These are phyloP conservation scores for Drosophila maculinotata DNA, from an alignment of 2,888 invertebrate species.

Conservation along the genomic window DNA sequence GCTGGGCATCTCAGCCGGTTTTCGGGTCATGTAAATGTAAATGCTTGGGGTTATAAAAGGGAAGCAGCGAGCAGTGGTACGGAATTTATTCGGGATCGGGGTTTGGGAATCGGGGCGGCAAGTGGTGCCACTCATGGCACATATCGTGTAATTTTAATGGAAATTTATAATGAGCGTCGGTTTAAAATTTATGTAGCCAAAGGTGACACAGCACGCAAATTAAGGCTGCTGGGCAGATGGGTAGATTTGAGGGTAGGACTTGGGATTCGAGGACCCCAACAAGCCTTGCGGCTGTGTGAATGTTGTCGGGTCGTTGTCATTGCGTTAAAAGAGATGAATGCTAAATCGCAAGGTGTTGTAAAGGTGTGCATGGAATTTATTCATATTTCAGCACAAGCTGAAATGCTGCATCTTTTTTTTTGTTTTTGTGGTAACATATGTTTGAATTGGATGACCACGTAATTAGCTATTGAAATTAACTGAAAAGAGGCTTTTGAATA, in stretches of 20 bases:
- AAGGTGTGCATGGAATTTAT: constrained; percentile 58
- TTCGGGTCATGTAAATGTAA: constrained; percentile 40
- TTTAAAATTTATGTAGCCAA: constrained; percentile 67
- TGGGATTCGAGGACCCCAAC: background rate
- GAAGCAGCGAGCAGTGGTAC: constrained; percentile 1
- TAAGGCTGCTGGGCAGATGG: constrained; percentile 38
- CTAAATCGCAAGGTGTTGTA: constrained; percentile 64
- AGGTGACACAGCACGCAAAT: constrained; percentile 73
- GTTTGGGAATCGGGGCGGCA: background rate
- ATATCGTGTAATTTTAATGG: constrained; percentile 77
- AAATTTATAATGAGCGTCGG: constrained; percentile 79
- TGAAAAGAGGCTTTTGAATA: constrained; percentile 47
- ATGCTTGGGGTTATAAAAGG: constrained; percentile 23
- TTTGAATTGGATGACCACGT: constrained; percentile 26
- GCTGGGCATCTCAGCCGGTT: constrained; percentile 6
- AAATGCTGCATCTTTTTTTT: constrained; percentile 13
- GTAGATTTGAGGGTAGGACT: constrained; percentile 18
- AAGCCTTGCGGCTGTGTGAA: constrained; percentile 68
- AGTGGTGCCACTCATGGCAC: constrained; percentile 27
- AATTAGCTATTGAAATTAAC: constrained; percentile 64
- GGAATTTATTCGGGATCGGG: constrained; percentile 4
- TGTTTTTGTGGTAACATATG: constrained; percentile 9
- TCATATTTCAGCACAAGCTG: constrained; percentile 34
- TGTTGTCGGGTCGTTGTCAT: constrained; percentile 72
- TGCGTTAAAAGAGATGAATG: constrained; percentile 13